Evolutionary conservation across 2,113 vertebrate genomes (phyloP).

Genomic region (Heteronetta atricapilla): DNA sequence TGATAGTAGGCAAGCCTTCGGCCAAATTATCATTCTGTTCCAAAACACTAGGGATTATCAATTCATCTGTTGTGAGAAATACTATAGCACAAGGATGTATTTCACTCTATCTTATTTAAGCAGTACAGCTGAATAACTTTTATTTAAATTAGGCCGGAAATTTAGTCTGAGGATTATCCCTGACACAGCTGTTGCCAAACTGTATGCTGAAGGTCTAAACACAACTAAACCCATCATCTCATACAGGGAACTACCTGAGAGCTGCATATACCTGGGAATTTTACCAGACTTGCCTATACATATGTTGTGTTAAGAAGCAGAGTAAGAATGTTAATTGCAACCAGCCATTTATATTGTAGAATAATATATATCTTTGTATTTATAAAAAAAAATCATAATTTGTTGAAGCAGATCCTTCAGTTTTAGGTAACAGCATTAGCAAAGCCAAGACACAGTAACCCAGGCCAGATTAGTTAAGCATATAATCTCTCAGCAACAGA

Average conservation of each 20-base stretch:
- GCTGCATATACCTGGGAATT: neutral
- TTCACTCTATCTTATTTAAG: neutral
- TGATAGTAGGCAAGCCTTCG: neutral
- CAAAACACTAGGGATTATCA: neutral
- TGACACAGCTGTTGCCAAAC: neutral
- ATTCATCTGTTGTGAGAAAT: neutral
- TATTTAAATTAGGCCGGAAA: neutral
- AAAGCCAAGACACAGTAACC: neutral
- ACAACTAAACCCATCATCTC: neutral
- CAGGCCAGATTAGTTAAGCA: neutral
- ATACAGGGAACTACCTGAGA: neutral
- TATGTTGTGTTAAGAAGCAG: neutral
- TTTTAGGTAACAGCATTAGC: neutral
- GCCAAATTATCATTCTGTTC: slow-evolving; percentile 5
- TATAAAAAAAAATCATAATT: neutral
- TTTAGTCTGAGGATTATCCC: neutral
- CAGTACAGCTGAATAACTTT: fast-evolving
- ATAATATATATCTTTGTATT: too few relatives aligned
- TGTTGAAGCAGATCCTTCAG: neutral
- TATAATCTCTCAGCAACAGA: neutral
- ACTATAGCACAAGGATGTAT: neutral
- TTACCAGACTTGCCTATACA: neutral
- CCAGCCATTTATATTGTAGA: neutral
- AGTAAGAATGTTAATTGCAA: neutral
- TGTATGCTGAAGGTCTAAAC: neutral